These are phyloP conservation scores for Microtus oregoni DNA, from an alignment of 2,113 vertebrate species.

Conservation along the genomic window DNA sequence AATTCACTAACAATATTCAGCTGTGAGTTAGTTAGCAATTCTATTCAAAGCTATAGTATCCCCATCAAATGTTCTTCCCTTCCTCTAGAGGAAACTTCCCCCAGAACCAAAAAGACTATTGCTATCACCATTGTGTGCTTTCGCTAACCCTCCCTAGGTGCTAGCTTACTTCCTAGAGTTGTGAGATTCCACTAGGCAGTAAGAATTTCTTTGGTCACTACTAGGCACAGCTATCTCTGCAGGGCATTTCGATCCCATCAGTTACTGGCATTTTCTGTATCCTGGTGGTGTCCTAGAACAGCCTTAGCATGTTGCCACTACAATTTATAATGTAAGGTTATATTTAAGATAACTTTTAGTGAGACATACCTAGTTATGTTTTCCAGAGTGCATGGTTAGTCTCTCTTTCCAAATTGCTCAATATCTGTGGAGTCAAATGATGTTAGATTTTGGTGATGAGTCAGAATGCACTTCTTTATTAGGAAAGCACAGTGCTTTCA, in stretches of 20 bases:
- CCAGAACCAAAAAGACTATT: background rate
- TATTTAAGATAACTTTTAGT: constrained; percentile 57
- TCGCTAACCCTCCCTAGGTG: accelerated
- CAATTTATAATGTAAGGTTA: background rate
- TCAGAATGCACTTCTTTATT: background rate
- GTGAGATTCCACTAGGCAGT: background rate
- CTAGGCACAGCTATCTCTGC: background rate
- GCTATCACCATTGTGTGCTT: no score
- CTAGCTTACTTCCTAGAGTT: background rate
- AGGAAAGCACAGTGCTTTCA: background rate
- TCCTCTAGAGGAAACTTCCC: no score
- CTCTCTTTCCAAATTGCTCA: constrained; percentile 30
- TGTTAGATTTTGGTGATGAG: background rate
- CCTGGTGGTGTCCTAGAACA: background rate
- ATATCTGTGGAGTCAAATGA: background rate
- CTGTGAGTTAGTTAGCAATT: background rate
- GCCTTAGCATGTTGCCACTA: background rate
- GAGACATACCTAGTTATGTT: constrained; percentile 40
- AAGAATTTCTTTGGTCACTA: background rate
- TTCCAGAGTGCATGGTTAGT: constrained; percentile 22
- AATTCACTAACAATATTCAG: background rate
- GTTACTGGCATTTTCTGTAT: background rate
- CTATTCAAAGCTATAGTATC: background rate
- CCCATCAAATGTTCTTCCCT: background rate
- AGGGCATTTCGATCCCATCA: background rate